Evolutionary conservation across 2,797 vertebrate species (phyloP), one percentile per base, ranked within the genome.

Genomic region (Stomatorhinus walkeri): DNA sequence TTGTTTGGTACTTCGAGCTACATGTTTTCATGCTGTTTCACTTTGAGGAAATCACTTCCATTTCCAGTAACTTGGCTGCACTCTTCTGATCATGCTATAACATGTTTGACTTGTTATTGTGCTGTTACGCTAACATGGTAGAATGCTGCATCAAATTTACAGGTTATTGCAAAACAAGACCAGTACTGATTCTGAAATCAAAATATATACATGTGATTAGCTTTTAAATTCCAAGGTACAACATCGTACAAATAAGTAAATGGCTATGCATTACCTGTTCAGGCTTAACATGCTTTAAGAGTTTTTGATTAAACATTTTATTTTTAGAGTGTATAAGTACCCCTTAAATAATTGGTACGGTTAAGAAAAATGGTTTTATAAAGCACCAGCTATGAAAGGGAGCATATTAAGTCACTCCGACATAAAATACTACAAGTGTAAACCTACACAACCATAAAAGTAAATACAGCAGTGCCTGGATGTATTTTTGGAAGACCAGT

Each of bases 51-150:
- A 87, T 56, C 51, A 43, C 24, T 54, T 14, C 51, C 3, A 54
- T 28, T 56, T 51, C 28, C 28, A 36, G 49, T 24, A 36, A 32
- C 85, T 56, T 59, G 85, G 12, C 52, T 87, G 28, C 2, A 54
- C 51, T 87, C 52, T 36, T 87, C 52, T 40, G 28, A 59, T 87
- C 85, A 87, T 52, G 85, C 85, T 40, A 5, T 59, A 14, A 59
- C 85, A 54, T 2, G 85, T 36, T n/a, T 36, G 24, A 85, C 32
- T 54, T 59, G 52, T 87, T 87, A 87, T 87, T 87, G 85, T 59
- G 40, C 51, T 36, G 28, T 56, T 36, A 40, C 32, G 51, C 1
- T 87, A 87, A 59, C 85, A 59, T 32, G 28, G 24, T 40, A 59
- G 1, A 87, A 59, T 43, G 52, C 32, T 14, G 52, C n/a, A 32